A percentile compares a stretch with the other conserved stretches of the same genome.
These are phyloP conservation scores for Planiliza haematocheilus DNA, from an alignment of 2,113 vertebrate species.

Conservation along the genomic window DNA sequence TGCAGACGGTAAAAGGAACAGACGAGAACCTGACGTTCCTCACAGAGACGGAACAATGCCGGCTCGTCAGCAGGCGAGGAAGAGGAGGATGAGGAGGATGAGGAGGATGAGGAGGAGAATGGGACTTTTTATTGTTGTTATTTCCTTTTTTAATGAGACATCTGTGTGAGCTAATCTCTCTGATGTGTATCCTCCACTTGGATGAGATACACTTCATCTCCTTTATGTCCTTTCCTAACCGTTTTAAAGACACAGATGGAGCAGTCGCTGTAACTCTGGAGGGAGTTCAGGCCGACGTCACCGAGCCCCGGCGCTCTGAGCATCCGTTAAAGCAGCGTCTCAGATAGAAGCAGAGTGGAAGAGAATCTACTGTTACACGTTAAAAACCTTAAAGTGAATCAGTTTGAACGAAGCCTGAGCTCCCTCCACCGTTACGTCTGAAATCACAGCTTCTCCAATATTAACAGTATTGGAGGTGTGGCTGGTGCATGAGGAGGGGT, in stretches of 20 bases:
- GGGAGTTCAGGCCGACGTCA: too few relatives aligned
- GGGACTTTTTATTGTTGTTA: too few relatives aligned
- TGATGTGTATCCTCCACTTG: constrained; percentile 51
- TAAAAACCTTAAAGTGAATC: too few relatives aligned
- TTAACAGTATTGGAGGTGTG: not conserved
- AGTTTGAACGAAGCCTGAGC: constrained; percentile 47
- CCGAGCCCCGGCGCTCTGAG: too few relatives aligned
- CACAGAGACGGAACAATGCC: constrained; percentile 16
- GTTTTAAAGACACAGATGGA: constrained; percentile 57
- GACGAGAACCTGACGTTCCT: constrained; percentile 31
- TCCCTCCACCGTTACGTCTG: constrained; percentile 37
- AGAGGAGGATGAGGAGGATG: constrained; percentile 36
- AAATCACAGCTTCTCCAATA: not conserved
- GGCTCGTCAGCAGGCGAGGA: constrained; percentile 14
- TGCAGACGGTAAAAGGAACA: constrained; percentile 38
- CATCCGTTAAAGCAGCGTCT: too few relatives aligned
- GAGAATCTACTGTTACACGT: too few relatives aligned
- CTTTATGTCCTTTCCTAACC: constrained; percentile 1
- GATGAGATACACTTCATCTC: constrained; percentile 51
- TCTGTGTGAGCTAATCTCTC: constrained; percentile 61
- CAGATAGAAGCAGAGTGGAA: too few relatives aligned
- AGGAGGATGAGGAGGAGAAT: constrained; percentile 59
- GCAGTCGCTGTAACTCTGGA: constrained; percentile 51
- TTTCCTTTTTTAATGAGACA: constrained; percentile 64
- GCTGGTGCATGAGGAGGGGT: constrained; percentile 37